Percentiles rank a stretch among this genome's conserved stretches.
Conservation (phyloP, 2,888 invertebrate species). For the Saturnia pavonia region DNA sequence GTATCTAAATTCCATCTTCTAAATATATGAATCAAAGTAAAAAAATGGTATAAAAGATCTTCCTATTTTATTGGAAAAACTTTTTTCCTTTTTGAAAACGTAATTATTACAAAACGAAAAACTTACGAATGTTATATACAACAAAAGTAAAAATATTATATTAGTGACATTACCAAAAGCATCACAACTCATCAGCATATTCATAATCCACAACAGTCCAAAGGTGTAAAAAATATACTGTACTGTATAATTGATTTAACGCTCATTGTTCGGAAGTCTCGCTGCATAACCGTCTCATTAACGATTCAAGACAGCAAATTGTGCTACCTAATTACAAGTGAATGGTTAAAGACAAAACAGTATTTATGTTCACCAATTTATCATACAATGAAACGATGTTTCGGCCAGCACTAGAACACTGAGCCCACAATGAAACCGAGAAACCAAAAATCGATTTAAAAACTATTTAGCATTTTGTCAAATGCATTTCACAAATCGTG, state of each 20-base stretch:
- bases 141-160: slow-evolving; percentile 1
- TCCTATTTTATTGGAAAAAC: background rate
- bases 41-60: background rate
- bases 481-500: slow-evolving; percentile 61
- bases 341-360: slow-evolving; percentile 74
- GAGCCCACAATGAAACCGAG: slow-evolving; percentile 53
- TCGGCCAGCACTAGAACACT: slow-evolving; percentile 60
- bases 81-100: background rate
- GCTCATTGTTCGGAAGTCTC: slow-evolving; percentile 63
- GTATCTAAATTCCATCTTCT: background rate
- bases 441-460: slow-evolving; percentile 71
- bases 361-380: slow-evolving; percentile 80
- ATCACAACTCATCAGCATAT: slow-evolving; percentile 40
- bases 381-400: slow-evolving; percentile 76
- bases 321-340: slow-evolving; percentile 79
- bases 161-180: slow-evolving; percentile 23
- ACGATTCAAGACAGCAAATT: slow-evolving; percentile 77
- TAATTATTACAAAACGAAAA: background rate
- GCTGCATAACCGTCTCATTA: slow-evolving; percentile 66
- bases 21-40: background rate
- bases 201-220: slow-evolving; percentile 48
- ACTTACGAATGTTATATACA: background rate
- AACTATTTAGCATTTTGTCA: slow-evolving; percentile 66
- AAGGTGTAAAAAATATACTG: slow-evolving; percentile 50
- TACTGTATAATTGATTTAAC: slow-evolving; percentile 71